phyloP scores from a whole-genome alignment of 2,888 invertebrate species.

The Drosophila formosana region DNA sequence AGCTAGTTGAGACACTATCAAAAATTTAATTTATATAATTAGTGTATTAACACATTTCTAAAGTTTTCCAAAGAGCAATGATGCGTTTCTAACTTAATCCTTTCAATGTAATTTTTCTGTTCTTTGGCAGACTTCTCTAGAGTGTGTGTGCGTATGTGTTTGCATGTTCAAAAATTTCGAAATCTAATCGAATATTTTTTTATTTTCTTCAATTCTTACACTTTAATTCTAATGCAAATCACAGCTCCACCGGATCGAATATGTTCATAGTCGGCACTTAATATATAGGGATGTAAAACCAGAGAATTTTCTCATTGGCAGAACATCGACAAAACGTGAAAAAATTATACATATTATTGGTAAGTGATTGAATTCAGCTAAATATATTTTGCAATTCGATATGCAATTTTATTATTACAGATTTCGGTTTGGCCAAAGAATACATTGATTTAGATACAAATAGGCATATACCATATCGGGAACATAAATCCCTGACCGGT shows the following conservation, averaged over 20 bases:
- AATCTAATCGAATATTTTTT: slow-evolving; percentile 35
- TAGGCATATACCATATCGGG: slow-evolving; percentile 99
- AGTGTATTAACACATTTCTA: slow-evolving; percentile 17
- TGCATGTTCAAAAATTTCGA: background rate
- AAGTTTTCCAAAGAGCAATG: slow-evolving; percentile 36
- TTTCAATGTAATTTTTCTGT: background rate
- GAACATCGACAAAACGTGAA: slow-evolving; percentile 98
- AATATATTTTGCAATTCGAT: background rate
- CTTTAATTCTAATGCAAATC: slow-evolving; percentile 17
- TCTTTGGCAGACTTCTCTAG: slow-evolving; percentile 29
- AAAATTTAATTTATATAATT: slow-evolving; percentile 39
- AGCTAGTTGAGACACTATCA: slow-evolving; percentile 84
- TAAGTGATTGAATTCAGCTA: slow-evolving; percentile 83
- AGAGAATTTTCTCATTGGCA: slow-evolving; percentile 99
- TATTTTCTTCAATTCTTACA: slow-evolving; percentile 2
- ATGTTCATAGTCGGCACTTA: slow-evolving; percentile 99
- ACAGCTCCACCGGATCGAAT: slow-evolving; percentile 99
- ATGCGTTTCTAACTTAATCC: background rate
- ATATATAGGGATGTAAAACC: slow-evolving; percentile 99
- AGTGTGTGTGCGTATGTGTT: slow-evolving; percentile 5
- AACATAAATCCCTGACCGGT: slow-evolving; percentile 99
- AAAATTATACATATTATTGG: slow-evolving; percentile 99
- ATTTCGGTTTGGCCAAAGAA: slow-evolving; percentile 99
- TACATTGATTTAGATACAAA: slow-evolving; percentile 99
- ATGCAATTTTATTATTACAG: slow-evolving; percentile 85